Evolutionary conservation across 2,797 vertebrate species (phyloP), one percentile per base, ranked within the genome.

Genomic region (Diceros bicornis): DNA sequence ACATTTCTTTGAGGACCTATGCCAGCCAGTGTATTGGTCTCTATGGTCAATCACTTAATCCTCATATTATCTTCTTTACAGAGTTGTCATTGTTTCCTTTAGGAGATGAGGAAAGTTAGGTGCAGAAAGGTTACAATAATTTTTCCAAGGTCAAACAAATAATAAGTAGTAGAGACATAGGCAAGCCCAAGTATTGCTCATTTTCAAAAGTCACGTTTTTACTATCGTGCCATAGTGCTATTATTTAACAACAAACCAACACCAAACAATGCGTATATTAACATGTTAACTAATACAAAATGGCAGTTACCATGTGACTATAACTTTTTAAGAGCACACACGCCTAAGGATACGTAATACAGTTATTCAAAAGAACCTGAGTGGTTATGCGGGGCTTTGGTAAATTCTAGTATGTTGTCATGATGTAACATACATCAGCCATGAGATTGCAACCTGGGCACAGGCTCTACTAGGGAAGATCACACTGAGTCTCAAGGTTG

Each of bases 171-270:
- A 95, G 69, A 87, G 69, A 72, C 37, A 44, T 7, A 44, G 7
- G 25, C 27, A 92, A 83, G 18, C 41, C 37, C 32, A 82, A 84
- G 13, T 62, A 7, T 72, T 61, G 14, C 47, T 95, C 62, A 55
- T 85, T 86, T 95, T 81, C 23, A 94, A 72, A 89, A 94, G 74
- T 69, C 4, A 21, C 18, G 50, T 68, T 87, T 92, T 29, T 74
- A 57, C 79, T 78, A 41, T 68, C 41, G 83, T 68, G 50, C 13
- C 29, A 55, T 1, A 68, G 20, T 44, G 52, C 87, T 91, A 71
- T 71, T 96, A 88, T 71, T 84, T 94, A 72, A 84, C 18, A 69
- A 87, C 50, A 52, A 52, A 52, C 50, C 50, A 52, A 52, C 0
- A 4, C 37, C 69, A 68, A 85, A 79, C 86, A 52, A 62, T 41